phyloP scores from a whole-genome alignment of 2,113 vertebrate genomes.

The Vulpes lagopus region DNA sequence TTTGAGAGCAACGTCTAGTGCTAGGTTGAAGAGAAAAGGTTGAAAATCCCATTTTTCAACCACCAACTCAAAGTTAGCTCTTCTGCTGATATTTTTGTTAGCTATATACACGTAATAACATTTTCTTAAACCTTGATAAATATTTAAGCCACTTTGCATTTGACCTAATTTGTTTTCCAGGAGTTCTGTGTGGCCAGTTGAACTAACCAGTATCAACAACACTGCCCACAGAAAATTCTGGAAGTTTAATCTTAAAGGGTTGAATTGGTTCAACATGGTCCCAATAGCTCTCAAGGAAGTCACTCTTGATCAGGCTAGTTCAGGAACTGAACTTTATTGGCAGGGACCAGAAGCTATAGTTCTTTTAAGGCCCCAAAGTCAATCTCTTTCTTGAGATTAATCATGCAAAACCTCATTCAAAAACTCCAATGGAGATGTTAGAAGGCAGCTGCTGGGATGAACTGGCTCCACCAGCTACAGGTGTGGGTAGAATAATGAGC shows the following conservation, averaged over 20 bases:
- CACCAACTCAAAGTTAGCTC: not conserved
- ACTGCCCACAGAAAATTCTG: not conserved
- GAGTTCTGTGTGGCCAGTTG: not conserved
- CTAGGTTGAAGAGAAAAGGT: not conserved
- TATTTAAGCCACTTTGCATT: not conserved
- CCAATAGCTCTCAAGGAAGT: not conserved
- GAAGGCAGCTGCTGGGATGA: not conserved
- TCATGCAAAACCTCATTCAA: not conserved
- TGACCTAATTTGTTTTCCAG: not conserved
- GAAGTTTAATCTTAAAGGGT: not conserved
- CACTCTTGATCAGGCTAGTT: not conserved
- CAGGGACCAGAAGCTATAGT: not conserved
- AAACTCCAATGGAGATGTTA: not conserved
- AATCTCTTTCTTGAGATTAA: not conserved
- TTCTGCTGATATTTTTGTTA: not conserved
- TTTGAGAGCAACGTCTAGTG: not conserved
- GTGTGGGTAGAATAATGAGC: not conserved
- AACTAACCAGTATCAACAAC: constrained; percentile 21
- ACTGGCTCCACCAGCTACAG: not conserved
- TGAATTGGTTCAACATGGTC: not conserved
- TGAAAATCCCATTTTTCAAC: not conserved
- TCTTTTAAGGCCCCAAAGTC: constrained; percentile 12
- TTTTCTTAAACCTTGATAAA: constrained; percentile 41
- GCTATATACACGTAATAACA: not conserved
- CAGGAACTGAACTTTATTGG: not conserved